Conservation (phyloP, 2,888 invertebrate genomes). For the Ypsolopha sequella region DNA sequence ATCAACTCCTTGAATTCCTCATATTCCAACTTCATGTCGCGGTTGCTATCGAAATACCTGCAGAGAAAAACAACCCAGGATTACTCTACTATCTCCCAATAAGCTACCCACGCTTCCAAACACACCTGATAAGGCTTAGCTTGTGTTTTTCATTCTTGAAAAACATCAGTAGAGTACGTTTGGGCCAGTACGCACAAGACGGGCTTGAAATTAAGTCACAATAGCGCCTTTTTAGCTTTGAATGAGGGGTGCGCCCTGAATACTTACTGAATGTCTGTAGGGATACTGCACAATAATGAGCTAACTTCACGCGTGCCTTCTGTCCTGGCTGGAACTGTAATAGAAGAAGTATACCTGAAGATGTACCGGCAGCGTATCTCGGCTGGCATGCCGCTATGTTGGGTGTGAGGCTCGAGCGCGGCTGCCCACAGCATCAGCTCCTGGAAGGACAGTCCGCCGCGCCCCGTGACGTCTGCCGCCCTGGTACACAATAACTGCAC, state of each 20-base stretch:
- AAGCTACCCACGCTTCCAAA: background rate
- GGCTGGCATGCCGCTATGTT: conserved; percentile 74
- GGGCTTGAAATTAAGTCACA: no score
- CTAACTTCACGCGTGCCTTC: no score
- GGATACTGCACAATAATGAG: background rate
- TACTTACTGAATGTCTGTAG: background rate
- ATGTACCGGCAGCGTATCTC: conserved; percentile 79
- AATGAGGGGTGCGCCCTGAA: no score
- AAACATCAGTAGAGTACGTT: no score
- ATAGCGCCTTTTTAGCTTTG: no score
- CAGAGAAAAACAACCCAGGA: background rate
- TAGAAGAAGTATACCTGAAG: conserved; percentile 61
- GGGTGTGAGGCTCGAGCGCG: conserved; percentile 74
- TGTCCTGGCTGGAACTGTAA: background rate
- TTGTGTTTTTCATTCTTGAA: no score
- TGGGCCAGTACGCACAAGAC: no score
- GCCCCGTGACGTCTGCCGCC: conserved; percentile 64
- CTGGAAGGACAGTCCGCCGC: conserved; percentile 64
- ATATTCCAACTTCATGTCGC: conserved; percentile 62
- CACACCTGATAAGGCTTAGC: background rate
- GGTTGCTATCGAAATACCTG: conserved; percentile 72
- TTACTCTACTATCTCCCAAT: background rate
- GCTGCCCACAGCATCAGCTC: conserved; percentile 74
- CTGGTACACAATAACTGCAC: conserved; percentile 23
- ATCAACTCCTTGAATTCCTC: conserved; percentile 73